Percentiles rank a stretch among this genome's conserved stretches.
phyloP scores from a whole-genome alignment of 2,797 vertebrate species.

The Crypturellus tataupa region DNA sequence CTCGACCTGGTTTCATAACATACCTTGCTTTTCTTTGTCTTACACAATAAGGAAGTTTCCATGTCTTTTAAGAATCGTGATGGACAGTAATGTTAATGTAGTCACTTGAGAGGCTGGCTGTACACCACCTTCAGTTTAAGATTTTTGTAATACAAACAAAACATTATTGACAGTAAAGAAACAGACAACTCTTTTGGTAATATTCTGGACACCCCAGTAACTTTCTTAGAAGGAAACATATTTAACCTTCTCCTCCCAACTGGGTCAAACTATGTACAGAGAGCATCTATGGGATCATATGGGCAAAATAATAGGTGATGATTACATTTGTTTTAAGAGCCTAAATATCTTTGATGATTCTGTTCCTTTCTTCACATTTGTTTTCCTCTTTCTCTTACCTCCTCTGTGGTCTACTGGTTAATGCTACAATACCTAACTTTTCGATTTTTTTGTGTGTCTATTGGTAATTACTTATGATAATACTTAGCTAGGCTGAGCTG shows the following conservation, averaged over 20 bases:
- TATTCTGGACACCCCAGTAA: background rate
- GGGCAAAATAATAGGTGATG: background rate
- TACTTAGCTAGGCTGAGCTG: background rate
- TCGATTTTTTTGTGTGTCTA: background rate
- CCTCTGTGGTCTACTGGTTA: background rate
- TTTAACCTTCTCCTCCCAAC: background rate
- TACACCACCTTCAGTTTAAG: background rate
- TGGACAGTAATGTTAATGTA: background rate
- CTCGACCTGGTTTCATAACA: background rate
- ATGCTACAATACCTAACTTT: background rate
- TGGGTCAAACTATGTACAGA: background rate
- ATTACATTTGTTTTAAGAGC: background rate
- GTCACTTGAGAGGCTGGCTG: fast-evolving
- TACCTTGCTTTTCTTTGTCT: background rate
- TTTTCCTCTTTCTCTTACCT: background rate
- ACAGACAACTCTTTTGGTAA: background rate
- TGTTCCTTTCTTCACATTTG: background rate
- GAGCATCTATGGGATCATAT: background rate
- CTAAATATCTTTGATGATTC: background rate
- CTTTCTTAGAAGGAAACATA: background rate
- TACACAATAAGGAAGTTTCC: background rate
- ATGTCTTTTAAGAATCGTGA: background rate
- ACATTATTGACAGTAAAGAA: background rate
- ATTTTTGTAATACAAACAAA: background rate
- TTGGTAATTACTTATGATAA: background rate